Evolutionary conservation across 1,140 invertebrate genomes (phyloP).

Genomic region (Neodiprion virginianus): DNA sequence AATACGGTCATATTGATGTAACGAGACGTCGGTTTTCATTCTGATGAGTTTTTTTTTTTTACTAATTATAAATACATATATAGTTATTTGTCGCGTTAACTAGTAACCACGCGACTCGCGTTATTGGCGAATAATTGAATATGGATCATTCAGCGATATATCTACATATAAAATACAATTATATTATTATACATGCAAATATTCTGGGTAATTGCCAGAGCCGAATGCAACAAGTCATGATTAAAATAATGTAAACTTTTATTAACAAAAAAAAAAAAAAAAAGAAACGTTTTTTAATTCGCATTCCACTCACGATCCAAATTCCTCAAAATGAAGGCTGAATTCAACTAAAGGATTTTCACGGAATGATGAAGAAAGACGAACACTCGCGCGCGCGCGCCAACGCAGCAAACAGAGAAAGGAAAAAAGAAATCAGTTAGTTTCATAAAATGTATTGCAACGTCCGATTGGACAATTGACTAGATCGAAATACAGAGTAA

Average conservation of each 20-base stretch:
- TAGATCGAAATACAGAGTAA: slow-evolving; percentile 41
- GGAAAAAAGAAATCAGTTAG: background rate
- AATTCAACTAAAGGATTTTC: slow-evolving; percentile 10
- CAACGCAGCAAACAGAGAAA: background rate
- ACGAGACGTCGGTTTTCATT: background rate
- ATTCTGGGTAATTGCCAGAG: too few species aligned
- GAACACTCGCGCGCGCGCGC: background rate
- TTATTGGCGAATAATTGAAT: background rate
- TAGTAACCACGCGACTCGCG: background rate
- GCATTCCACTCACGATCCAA: slow-evolving; percentile 6
- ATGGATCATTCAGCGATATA: background rate
- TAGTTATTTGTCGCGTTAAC: background rate
- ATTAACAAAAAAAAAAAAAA: slow-evolving; percentile 7
- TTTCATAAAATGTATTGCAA: slow-evolving; percentile 43
- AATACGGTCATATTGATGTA: background rate
- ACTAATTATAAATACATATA: background rate
- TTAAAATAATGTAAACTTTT: too few species aligned
- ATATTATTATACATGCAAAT: background rate
- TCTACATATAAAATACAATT: background rate
- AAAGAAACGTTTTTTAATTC: slow-evolving; percentile 17
- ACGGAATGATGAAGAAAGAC: background rate
- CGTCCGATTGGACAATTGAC: slow-evolving; percentile 48
- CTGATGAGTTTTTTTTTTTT: too few species aligned
- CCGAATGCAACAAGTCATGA: too few species aligned
- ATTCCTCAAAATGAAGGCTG: too few species aligned